A percentile compares a stretch with the other conserved stretches of the same genome.
Conservation (phyloP, 2,888 invertebrate species). For the Drosophila prolongata region DNA sequence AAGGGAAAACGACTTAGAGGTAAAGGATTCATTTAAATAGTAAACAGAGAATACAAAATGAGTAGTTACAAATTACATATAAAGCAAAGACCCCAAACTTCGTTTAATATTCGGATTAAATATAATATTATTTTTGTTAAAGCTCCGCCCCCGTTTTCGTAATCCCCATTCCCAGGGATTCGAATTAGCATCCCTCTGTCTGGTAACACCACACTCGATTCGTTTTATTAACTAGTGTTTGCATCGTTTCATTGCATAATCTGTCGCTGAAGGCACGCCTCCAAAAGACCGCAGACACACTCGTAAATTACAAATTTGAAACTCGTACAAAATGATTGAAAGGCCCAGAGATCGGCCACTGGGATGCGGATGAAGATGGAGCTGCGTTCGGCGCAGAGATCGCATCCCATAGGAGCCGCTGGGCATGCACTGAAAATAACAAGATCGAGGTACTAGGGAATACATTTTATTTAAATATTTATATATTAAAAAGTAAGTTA, state of each 20-base stretch:
- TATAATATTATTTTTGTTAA: background rate
- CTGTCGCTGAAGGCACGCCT: slow-evolving; percentile 57
- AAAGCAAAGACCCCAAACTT: too few species aligned
- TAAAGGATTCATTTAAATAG: too few species aligned
- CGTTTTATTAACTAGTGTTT: slow-evolving; percentile 73
- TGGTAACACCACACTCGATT: slow-evolving; percentile 35
- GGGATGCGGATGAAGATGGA: slow-evolving; percentile 37
- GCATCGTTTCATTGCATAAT: slow-evolving; percentile 75
- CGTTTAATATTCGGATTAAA: too few species aligned
- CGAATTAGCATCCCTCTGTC: background rate
- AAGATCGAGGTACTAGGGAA: too few species aligned
- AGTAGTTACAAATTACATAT: too few species aligned
- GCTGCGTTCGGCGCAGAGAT: slow-evolving; percentile 27
- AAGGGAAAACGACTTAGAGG: too few species aligned
- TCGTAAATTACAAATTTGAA: slow-evolving; percentile 52
- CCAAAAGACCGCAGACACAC: slow-evolving; percentile 25
- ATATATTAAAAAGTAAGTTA: background rate
- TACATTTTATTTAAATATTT: background rate
- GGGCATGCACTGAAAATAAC: slow-evolving; percentile 10
- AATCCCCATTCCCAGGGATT: background rate
- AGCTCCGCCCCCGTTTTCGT: background rate
- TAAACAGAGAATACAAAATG: too few species aligned
- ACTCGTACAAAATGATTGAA: slow-evolving; percentile 74
- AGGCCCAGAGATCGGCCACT: slow-evolving; percentile 41
- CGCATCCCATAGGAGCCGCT: slow-evolving; percentile 18